Evolutionary conservation across 2,797 vertebrate species (phyloP).

Genomic region (Falco cherrug): DNA sequence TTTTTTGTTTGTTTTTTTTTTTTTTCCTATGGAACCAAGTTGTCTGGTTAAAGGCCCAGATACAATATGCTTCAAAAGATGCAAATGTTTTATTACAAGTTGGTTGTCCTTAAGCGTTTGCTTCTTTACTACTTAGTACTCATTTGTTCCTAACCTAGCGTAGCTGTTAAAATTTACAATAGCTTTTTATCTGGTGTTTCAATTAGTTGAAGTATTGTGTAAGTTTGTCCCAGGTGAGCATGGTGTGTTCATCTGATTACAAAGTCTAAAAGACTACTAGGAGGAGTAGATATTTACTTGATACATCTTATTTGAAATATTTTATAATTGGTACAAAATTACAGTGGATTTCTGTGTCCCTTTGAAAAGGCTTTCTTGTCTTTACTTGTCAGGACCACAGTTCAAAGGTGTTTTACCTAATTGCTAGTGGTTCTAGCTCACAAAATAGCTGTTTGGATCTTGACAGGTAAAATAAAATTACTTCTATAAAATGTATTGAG

Average conservation of each 20-base stretch:
- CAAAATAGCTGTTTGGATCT: neutral
- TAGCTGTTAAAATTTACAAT: neutral
- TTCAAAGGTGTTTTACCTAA: neutral
- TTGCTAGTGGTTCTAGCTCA: neutral
- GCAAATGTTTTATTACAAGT: neutral
- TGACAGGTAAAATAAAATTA: neutral
- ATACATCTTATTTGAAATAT: neutral
- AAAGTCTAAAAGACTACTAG: neutral
- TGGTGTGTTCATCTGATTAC: neutral
- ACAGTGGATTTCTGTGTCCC: neutral
- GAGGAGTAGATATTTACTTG: neutral
- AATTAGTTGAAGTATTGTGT: neutral
- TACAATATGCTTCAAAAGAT: neutral
- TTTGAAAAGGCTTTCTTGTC: neutral
- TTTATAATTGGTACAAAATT: neutral
- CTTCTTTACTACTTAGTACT: neutral
- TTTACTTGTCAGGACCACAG: neutral
- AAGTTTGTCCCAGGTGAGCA: neutral
- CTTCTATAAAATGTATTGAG: neutral
- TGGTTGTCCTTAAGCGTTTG: neutral
- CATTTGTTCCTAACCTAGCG: neutral
- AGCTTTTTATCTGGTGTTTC: neutral
- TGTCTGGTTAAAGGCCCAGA: neutral
- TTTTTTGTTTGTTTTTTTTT: too few species aligned
- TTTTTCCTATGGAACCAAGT: neutral